Base-by-base conservation (phyloP, 1,140 invertebrate species). In the Steinernema khuongi region DNA sequence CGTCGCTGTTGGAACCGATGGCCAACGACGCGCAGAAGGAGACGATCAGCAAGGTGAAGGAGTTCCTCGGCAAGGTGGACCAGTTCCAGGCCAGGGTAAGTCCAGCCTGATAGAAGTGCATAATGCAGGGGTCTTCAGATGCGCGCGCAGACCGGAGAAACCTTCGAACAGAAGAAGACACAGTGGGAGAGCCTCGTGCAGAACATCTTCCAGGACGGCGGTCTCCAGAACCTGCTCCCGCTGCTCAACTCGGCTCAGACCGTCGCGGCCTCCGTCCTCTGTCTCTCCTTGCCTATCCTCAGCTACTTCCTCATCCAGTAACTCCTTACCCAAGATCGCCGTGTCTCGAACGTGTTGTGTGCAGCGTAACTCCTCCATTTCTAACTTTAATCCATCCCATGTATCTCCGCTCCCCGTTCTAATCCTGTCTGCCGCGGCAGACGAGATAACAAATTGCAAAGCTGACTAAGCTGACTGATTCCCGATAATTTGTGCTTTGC, bases 151-250 rank as follows among this genome's bases (percentile, higher is more conserved):
- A 76, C 75, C 29, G 41, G 68, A 19, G 33, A 43, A 2, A 74
- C 74, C 29, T 78, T 78, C 76, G 69, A 74, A 1, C 71, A 78
- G 70, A 78, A 78, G 66, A 78, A 78, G 76, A 41, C 28, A 18
- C 69, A 68, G 67, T 78, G 77, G 77, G 30, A 78, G 17, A 26
- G 71, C 32, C 29, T 36, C n/a, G 41, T 76, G 31, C 28, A 22
- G 0, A 68, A 69, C 32, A 74, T 78, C 18, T 78, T 78, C 72
- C 71, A 78, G 26, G 72, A 78, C 31, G 67, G 69, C 33, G 75
- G 73, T 0, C 31, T 78, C 44, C 60, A 69, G n/a, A 71, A 68
- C 19, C 32, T 78, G 7, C 17, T 78, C 2, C 71, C 71, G 30
- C 76, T 78, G 28, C 26, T 78, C 67, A 73, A 44, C 19, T 19